Percentiles rank a stretch among this genome's conserved stretches.
Conservation (phyloP, 2,888 invertebrate genomes). For the Drosophila kuntzei region DNA sequence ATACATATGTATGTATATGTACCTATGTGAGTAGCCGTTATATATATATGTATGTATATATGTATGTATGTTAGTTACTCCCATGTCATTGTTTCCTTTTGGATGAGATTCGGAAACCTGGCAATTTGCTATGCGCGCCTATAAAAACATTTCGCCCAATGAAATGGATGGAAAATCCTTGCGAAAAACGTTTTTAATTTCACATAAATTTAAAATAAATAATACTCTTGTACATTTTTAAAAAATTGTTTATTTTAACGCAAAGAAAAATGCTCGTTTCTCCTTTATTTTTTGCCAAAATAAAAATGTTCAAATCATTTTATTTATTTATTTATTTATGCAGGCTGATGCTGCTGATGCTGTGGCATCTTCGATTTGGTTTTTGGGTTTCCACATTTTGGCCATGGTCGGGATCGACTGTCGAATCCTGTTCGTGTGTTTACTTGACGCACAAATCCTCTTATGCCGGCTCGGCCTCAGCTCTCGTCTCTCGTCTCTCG, state of each 20-base stretch:
- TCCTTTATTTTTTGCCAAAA: slow-evolving; percentile 60
- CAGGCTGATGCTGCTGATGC: slow-evolving; percentile 54
- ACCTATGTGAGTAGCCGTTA: slow-evolving; percentile 17
- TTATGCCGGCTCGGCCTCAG: slow-evolving; percentile 64
- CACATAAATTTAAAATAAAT: slow-evolving; percentile 80
- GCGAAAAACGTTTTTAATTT: slow-evolving; percentile 79
- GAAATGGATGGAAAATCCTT: slow-evolving; percentile 56
- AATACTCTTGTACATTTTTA: slow-evolving; percentile 51
- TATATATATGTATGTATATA: neutral
- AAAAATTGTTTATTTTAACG: slow-evolving; percentile 78
- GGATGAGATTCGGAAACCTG: slow-evolving; percentile 5
- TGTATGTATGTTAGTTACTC: neutral
- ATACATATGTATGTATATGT: neutral
- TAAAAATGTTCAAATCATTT: slow-evolving; percentile 81
- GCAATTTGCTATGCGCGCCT: slow-evolving; percentile 58
- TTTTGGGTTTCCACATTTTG: slow-evolving; percentile 40
- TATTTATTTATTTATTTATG: slow-evolving; percentile 81
- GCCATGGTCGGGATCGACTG: slow-evolving; percentile 22
- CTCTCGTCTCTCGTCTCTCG: slow-evolving; percentile 53
- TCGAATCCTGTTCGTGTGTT: slow-evolving; percentile 65
- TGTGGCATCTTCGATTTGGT: slow-evolving; percentile 70
- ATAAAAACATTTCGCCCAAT: slow-evolving; percentile 63
- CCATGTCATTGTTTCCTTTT: neutral
- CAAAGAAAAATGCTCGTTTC: slow-evolving; percentile 69
- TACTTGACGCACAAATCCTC: slow-evolving; percentile 81